These are phyloP conservation scores for Endotricha flammealis DNA, from an alignment of 2,888 invertebrate species.

Conservation along the genomic window DNA sequence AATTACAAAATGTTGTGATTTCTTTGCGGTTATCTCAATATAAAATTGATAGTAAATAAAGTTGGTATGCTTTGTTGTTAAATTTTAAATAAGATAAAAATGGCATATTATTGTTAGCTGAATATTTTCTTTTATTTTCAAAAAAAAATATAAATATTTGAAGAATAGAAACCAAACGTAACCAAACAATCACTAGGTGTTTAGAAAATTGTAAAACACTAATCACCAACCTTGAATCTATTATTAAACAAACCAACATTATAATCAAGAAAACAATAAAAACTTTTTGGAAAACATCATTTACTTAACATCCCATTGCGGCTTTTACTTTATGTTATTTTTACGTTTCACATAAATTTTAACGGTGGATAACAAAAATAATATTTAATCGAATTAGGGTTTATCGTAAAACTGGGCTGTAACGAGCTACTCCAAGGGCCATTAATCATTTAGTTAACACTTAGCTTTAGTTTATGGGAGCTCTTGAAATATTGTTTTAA, in stretches of 20 bases:
- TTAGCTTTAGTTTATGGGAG: conserved; percentile 4
- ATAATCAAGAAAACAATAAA: conserved; percentile 37
- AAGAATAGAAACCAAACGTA: too few species aligned
- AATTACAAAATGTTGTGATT: too few species aligned
- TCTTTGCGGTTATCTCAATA: too few species aligned
- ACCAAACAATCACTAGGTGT: too few species aligned
- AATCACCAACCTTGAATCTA: conserved; percentile 27
- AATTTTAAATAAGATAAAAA: too few species aligned
- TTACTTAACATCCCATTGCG: conserved; percentile 30
- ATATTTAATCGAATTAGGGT: conserved; percentile 43
- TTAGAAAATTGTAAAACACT: too few species aligned
- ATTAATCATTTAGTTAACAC: conserved; percentile 27
- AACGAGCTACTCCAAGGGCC: conserved; percentile 17
- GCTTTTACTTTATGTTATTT: conserved; percentile 33
- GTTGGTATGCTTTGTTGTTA: too few species aligned
- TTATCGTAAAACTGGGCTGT: conserved; percentile 40
- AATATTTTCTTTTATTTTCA: too few species aligned
- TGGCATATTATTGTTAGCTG: too few species aligned
- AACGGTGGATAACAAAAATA: conserved; percentile 32
- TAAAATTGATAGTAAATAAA: too few species aligned
- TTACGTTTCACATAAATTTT: conserved; percentile 44
- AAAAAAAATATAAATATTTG: too few species aligned
- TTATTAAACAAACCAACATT: too few species aligned
- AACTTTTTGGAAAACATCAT: conserved; percentile 35
- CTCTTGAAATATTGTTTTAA: background rate